phyloP scores from a whole-genome alignment of 2,113 vertebrate genomes.

The Genyomyrus donnyi region DNA sequence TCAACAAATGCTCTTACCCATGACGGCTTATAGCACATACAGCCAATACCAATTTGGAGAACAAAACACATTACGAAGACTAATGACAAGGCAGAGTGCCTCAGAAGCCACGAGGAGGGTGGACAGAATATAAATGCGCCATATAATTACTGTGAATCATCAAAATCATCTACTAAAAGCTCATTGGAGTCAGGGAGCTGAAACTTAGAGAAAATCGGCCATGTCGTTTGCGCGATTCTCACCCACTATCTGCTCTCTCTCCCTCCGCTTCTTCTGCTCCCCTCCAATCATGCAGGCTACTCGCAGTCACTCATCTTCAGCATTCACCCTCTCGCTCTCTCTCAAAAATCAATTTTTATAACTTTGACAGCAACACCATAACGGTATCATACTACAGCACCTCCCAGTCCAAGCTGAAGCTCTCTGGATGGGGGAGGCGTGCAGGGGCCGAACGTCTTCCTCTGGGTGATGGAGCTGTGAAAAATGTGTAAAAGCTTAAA shows the following conservation, averaged over 20 bases:
- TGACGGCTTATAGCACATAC: background rate
- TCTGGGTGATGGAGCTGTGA: background rate
- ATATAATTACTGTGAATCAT: background rate
- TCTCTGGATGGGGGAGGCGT: background rate
- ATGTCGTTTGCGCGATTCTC: background rate
- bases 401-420: background rate
- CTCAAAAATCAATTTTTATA: background rate
- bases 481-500: background rate
- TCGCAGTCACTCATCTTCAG: background rate
- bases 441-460: background rate
- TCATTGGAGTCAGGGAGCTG: background rate
- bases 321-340: background rate
- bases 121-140: background rate
- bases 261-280: background rate
- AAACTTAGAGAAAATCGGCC: background rate
- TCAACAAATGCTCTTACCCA: conserved; percentile 16
- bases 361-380: background rate
- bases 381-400: background rate
- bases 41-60: conserved; percentile 1
- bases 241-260: background rate
- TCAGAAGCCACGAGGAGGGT: background rate
- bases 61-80: background rate
- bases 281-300: background rate
- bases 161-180: background rate
- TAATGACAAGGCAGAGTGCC: background rate